Evolutionary conservation across 2,888 invertebrate genomes (phyloP).

Genomic region (Chaetoderma sp.): DNA sequence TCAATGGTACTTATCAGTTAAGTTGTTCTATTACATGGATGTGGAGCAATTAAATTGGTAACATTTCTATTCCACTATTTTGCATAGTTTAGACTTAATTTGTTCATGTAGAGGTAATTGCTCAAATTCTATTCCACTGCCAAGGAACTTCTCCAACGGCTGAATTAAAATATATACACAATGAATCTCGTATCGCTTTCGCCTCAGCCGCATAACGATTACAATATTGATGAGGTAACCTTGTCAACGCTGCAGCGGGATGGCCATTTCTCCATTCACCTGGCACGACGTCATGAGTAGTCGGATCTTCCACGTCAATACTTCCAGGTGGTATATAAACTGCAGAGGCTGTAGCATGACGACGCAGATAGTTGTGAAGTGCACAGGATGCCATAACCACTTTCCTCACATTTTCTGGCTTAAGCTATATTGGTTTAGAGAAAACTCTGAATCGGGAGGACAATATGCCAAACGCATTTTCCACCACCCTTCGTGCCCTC

Average conservation of each 20-base stretch:
- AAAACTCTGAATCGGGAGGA: slow-evolving; percentile 11
- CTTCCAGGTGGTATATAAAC: slow-evolving; percentile 3
- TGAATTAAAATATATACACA: slow-evolving; percentile 1
- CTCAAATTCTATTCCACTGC: too few species aligned
- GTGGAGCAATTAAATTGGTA: too few species aligned
- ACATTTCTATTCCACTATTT: too few species aligned
- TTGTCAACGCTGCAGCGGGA: not conserved
- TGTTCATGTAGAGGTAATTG: too few species aligned
- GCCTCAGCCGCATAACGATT: not conserved
- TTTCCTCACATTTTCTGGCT: slow-evolving; percentile 1
- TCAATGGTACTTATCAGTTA: too few species aligned
- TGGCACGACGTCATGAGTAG: not conserved
- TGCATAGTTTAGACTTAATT: too few species aligned
- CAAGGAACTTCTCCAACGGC: not conserved
- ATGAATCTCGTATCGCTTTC: not conserved
- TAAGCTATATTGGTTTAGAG: not conserved
- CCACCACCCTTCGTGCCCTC: not conserved
- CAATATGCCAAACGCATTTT: not conserved
- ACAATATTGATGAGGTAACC: not conserved
- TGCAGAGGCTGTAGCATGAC: not conserved
- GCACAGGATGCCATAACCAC: slow-evolving; percentile 9
- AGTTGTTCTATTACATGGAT: too few species aligned
- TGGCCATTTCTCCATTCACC: not conserved
- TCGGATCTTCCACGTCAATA: not conserved
- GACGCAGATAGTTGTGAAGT: not conserved